Evolutionary conservation across 2,888 invertebrate genomes (phyloP), one percentile per base, ranked within the genome.

Genomic region (Shargacucullia verbasci): DNA sequence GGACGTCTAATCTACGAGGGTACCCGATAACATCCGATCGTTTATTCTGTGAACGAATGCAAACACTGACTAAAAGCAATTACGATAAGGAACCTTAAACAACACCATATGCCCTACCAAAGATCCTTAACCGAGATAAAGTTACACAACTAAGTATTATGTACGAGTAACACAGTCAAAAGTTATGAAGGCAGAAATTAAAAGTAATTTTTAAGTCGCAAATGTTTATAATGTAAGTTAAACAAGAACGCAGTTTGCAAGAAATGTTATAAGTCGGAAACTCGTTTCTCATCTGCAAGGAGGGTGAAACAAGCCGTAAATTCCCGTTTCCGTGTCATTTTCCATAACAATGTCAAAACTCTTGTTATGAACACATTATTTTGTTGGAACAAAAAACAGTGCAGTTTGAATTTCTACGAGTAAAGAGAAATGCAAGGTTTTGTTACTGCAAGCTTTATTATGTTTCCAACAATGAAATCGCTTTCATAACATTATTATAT

Each of bases 271-370:
- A 85, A 87, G 83, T 85, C 82, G 69, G 73, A 81, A 89, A 84
- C 85, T 86, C 84, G 80, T 88, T 88, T 84, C 81, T 80, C 76
- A 80, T 78, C 76, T 80, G 70, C 76, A 71, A 59, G 77, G 78
- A 78, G 78, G 80, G 78, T 79, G 79, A 83, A 84, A 76, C 73
- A 69, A 73, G 63, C 80, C 79, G 82, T 87, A 87, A 90, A 88
- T 88, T 85, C 74, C 75, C 76, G 79, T 86, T 88, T 85, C 84
- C 81, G 80, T 83, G 81, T 84, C 82, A 85, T 86, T 86, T 83
- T 85, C 83, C 77, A 79, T 84, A 86, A 87, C 81, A 86, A 85
- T 83, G 81, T 84, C 81, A 82, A 80, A 85, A 87, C 78, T 85
- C 80, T 78, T 82, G 82, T 84, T 86, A 82, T 65, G 73, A 79